Evolutionary conservation across 2,113 vertebrate genomes (phyloP).

Genomic region (Amphiprion percula): DNA sequence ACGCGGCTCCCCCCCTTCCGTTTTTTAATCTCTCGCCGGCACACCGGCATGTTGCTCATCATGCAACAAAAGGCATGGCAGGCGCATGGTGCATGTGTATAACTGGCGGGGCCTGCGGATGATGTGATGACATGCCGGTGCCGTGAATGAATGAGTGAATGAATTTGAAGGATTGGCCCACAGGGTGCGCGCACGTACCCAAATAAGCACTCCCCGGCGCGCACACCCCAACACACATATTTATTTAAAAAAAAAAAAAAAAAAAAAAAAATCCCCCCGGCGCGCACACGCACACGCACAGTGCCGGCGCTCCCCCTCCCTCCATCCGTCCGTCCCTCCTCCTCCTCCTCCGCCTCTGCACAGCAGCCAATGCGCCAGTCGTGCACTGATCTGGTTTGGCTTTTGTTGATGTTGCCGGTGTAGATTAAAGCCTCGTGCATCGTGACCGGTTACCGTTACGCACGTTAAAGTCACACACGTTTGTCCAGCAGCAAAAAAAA

Average conservation of each 20-base stretch:
- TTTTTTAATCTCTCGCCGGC: background rate
- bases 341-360: constrained; percentile 28
- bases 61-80: constrained; percentile 80
- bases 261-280: background rate
- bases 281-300: constrained; percentile 15
- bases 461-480: background rate
- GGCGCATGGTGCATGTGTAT: constrained; percentile 75
- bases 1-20: background rate
- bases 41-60: constrained; percentile 64
- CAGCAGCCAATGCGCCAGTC: constrained; percentile 43
- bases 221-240: background rate
- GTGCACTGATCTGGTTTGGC: constrained; percentile 31
- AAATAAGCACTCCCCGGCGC: constrained; percentile 15
- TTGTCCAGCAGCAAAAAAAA: background rate
- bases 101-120: constrained; percentile 45
- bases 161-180: constrained; percentile 67
- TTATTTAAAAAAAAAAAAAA: background rate
- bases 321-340: too few species aligned
- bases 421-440: constrained; percentile 5
- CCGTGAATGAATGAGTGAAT: constrained; percentile 75
- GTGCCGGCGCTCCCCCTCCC: background rate
- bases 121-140: constrained; percentile 68
- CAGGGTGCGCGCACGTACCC: constrained; percentile 67
- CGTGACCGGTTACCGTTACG: constrained; percentile 18
- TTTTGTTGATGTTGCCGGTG: constrained; percentile 50